Base-by-base conservation (phyloP, 2,797 vertebrate species). In the Premnoplex brunnescens region DNA sequence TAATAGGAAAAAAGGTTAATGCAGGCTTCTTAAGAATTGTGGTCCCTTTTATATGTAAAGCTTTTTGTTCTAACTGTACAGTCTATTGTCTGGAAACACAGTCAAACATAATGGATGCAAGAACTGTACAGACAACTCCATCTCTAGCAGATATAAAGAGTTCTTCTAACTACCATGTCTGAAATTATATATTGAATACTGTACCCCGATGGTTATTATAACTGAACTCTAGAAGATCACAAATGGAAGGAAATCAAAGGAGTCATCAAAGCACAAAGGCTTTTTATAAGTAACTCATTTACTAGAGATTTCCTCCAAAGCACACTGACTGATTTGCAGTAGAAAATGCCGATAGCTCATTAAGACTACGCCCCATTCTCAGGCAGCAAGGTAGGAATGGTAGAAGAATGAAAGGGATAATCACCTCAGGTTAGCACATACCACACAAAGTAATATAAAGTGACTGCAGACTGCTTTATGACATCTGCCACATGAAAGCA, bases 181-280 rank as follows among this genome's bases (percentile, higher is more conserved):
- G 41, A 28, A 92, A 75, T 67, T 71, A 44, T 5, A 56, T 39
- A 62, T 1, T 58, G 44, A 93, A 85, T 9, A 21, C 28, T 27
- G 2, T 43, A 32, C 30, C 39, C 48, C 56, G 64, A 80, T 74
- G 21, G 34, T 36, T 63, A 77, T 51, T 77, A 22, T 36, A 84
- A 75, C 1, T 44, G 39, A 81, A 60, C 34, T 77, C 12, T 24
- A 28, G 5, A 74, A 71, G 36, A 75, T 41, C n/a, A 88, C 15
- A 83, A 81, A 41, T 7, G 8, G 49, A 91, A 84, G 69, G 81
- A 90, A 88, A 78, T 39, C 51, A 52, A 39, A 83, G 20, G 26
- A 69, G 12, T 14, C 11, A 19, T 32, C 52, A 71, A 85, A 88
- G n/a, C 23, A 63, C 3, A 2, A 0, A 34, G 54, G 19, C 3